phyloP scores from a whole-genome alignment of 2,113 vertebrate genomes.

The Chloropsis cyanopogon region DNA sequence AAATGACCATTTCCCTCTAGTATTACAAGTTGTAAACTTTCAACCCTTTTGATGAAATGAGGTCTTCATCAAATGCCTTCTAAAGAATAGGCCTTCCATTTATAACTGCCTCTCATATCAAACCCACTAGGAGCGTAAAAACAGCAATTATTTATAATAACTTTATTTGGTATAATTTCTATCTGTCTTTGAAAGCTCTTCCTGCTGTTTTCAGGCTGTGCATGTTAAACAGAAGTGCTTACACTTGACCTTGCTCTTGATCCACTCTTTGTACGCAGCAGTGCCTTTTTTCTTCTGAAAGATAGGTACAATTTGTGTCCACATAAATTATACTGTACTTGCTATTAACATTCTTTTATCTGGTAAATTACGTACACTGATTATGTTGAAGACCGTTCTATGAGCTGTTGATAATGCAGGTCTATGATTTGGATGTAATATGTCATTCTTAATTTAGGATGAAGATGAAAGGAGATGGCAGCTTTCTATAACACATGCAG shows the following conservation, averaged over 20 bases:
- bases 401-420: slow-evolving; percentile 65
- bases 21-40: slow-evolving; percentile 3
- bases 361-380: slow-evolving; percentile 67
- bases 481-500: not conserved
- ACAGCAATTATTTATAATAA: slow-evolving; percentile 75
- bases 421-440: slow-evolving; percentile 64
- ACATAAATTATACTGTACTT: slow-evolving; percentile 72
- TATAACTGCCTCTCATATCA: slow-evolving; percentile 43
- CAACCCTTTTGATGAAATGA: not conserved
- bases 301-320: slow-evolving; percentile 70
- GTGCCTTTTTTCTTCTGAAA: slow-evolving; percentile 70
- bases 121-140: slow-evolving; percentile 38
- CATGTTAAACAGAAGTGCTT: slow-evolving; percentile 63
- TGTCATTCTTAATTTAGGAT: slow-evolving; percentile 68
- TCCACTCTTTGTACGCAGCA: slow-evolving; percentile 54
- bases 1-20: not conserved
- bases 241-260: slow-evolving; percentile 68
- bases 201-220: slow-evolving; percentile 56
- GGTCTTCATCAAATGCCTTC: slow-evolving; percentile 1
- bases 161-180: slow-evolving; percentile 74
- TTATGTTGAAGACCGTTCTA: slow-evolving; percentile 63
- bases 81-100: slow-evolving; percentile 55
- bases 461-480: slow-evolving; percentile 51
- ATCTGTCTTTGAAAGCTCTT: slow-evolving; percentile 66
- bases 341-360: slow-evolving; percentile 76